Percentiles rank a stretch among this genome's conserved stretches.
These are phyloP conservation scores for Tauraco hartlaubi DNA, from an alignment of 2,797 vertebrate genomes.

Conservation along the genomic window DNA sequence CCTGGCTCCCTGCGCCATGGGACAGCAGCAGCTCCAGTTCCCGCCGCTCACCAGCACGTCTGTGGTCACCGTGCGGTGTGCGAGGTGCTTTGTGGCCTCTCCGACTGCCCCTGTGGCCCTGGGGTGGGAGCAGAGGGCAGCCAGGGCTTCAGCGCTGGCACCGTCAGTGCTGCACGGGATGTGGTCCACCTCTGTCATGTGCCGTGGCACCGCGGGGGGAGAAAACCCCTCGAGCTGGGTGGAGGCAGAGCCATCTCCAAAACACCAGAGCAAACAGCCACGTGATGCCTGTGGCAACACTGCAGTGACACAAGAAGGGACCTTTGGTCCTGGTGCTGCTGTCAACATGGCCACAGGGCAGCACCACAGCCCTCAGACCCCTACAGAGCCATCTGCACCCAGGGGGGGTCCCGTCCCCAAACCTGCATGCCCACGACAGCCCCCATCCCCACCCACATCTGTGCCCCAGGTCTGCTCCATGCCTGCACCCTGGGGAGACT, in stretches of 20 bases:
- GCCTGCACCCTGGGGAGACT: not conserved
- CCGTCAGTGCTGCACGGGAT: accelerated
- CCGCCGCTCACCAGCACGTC: accelerated
- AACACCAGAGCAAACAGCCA: slow-evolving; percentile 17
- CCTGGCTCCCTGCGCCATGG: accelerated
- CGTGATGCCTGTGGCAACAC: not conserved
- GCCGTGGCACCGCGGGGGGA: accelerated
- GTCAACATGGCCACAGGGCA: not conserved
- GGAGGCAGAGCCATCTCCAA: not conserved
- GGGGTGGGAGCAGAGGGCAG: not conserved
- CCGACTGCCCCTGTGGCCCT: accelerated
- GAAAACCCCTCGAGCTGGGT: not conserved
- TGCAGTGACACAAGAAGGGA: not conserved
- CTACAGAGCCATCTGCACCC: not conserved
- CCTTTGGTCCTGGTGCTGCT: slow-evolving; percentile 3
- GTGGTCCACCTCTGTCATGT: not conserved
- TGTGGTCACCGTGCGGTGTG: accelerated
- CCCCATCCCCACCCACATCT: not conserved
- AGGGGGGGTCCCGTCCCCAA: not conserved
- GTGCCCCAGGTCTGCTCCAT: not conserved
- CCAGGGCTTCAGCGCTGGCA: not conserved
- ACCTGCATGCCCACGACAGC: accelerated
- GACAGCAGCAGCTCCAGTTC: accelerated
- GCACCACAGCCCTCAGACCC: accelerated
- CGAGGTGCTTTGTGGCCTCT: not conserved